phyloP scores from a whole-genome alignment of 2,797 vertebrate species.

The Mustela erminea region DNA sequence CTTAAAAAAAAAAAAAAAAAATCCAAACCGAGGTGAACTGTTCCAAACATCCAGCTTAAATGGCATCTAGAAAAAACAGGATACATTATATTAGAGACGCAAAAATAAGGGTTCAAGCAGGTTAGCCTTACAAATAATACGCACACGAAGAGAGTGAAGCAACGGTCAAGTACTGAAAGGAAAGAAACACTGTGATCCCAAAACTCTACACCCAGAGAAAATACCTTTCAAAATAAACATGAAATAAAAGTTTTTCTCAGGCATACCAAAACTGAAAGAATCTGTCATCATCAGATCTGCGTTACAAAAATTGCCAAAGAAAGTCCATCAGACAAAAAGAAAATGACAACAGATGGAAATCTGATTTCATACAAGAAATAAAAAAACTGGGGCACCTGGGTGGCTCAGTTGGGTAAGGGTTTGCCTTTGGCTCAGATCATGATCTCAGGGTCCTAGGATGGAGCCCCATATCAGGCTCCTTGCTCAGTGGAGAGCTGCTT shows the following conservation, averaged over 20 bases:
- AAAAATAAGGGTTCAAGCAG: neutral
- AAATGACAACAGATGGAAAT: constrained; percentile 15
- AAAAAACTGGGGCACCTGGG: neutral
- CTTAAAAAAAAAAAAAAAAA: too few species aligned
- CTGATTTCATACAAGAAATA: neutral
- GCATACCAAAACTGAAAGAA: neutral
- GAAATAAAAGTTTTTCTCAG: neutral
- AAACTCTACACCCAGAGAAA: neutral
- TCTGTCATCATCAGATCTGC: neutral
- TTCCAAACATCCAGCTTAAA: neutral
- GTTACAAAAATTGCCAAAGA: neutral
- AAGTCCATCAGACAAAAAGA: neutral
- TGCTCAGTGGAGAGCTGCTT: too few species aligned
- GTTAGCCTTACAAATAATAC: neutral
- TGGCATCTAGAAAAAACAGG: neutral
- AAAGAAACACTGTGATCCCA: neutral
- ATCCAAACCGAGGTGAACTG: neutral
- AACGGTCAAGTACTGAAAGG: neutral
- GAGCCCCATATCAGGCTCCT: too few species aligned
- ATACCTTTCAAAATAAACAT: neutral
- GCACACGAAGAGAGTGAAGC: neutral
- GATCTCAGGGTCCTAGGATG: too few species aligned
- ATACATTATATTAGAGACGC: neutral
- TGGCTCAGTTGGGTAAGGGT: too few species aligned
- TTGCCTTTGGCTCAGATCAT: too few species aligned